Conservation (phyloP, 1,140 invertebrate genomes). For the Aphis craccivora region DNA sequence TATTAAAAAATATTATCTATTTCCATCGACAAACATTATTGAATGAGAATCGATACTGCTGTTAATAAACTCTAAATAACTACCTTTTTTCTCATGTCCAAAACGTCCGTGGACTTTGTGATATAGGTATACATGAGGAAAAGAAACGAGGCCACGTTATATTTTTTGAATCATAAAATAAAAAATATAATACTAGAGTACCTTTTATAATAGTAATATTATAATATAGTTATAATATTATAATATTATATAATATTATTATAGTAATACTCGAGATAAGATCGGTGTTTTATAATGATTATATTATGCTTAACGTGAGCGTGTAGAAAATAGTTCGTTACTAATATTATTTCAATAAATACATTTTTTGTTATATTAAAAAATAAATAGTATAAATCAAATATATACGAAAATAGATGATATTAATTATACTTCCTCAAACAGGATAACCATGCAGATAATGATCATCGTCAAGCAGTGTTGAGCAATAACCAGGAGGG, state of each 20-base stretch:
- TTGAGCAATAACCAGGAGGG: not conserved
- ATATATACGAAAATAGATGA: not conserved
- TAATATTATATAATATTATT: no score
- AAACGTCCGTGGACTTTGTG: conserved; percentile 49
- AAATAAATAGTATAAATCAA: not conserved
- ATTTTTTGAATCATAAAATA: conserved; percentile 1
- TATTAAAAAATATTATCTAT: not conserved
- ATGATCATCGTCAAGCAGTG: not conserved
- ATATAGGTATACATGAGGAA: not conserved
- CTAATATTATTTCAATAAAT: not conserved
- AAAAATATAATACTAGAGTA: not conserved
- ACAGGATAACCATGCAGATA: conserved; percentile 25
- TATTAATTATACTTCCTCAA: not conserved
- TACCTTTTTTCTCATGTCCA: not conserved
- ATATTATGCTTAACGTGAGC: not conserved
- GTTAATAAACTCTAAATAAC: not conserved
- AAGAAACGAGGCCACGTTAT: conserved; percentile 8
- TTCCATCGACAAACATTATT: not conserved
- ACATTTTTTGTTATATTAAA: not conserved
- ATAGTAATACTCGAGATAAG: not conserved
- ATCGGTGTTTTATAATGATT: not conserved
- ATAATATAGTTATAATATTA: no score
- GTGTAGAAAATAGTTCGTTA: not conserved
- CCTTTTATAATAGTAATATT: no score
- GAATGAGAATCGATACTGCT: not conserved